Base-by-base conservation (phyloP, 2,888 invertebrate genomes). In the Magallana nippona region DNA sequence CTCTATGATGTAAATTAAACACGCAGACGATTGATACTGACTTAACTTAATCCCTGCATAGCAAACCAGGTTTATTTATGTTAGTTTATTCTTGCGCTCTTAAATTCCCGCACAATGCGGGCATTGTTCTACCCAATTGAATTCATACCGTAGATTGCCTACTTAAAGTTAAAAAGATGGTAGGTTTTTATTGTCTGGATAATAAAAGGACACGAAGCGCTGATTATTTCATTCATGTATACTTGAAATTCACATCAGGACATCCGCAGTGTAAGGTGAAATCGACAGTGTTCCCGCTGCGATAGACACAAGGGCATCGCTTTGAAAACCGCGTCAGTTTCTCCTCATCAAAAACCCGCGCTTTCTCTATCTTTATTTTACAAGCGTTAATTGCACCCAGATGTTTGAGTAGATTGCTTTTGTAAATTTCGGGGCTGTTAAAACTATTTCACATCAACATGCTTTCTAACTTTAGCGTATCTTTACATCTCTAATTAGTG, bases 301-400 rank as follows among this genome's bases (percentile, higher is more conserved):
- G 32, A 71, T 1, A 27, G 15, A 15, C 32, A 71, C 71, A 71
- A 15, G 15, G 27, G 13, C 27, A 27, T 5, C 32, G 27, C 11
- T 63, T 71, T 71, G 71, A 71, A 71, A 71, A 27, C 27, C 27
- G 71, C 15, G 2, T 71, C 71, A 71, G 11, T 71, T 71, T 71
- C 27, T 32, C 32, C 27, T 71, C 71, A 27, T 71, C 71, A 27
- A 27, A 27, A 22, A 15, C 27, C 10, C 13, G 71, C 27, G 27
- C 32, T 22, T 71, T 71, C 22, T 27, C 44, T 44, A 44, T 44
- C 44, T 71, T 71, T 71, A 71, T 71, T 71, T 22, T 71, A 71
- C 71, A 71, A 71, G 71, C 71, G 71, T 71, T 15, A 27, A 71
- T 71, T 71, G 71, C 71, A 27, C 27, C 71, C 71, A 71, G 71